phyloP scores from a whole-genome alignment of 1,140 invertebrate genomes.

The Parapsyche elsis region DNA sequence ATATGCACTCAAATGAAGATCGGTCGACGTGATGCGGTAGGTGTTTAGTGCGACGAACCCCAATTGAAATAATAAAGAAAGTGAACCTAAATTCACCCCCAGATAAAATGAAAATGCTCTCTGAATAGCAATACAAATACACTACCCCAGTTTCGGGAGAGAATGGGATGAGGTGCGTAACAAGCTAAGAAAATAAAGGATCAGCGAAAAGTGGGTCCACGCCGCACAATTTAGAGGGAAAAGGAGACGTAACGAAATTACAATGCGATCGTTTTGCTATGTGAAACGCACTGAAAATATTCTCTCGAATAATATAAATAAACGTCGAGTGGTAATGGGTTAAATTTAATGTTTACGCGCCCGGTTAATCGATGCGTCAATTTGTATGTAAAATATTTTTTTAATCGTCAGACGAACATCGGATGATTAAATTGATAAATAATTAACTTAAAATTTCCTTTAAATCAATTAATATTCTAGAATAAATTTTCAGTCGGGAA shows the following conservation, averaged over 20 bases:
- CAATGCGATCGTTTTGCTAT: neutral
- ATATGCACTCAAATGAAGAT: neutral
- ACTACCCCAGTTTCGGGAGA: neutral
- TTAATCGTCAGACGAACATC: too few relatives aligned
- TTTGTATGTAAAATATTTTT: too few relatives aligned
- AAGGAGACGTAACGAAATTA: neutral
- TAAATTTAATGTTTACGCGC: too few relatives aligned
- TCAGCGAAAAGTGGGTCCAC: constrained; percentile 12
- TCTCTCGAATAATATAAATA: too few relatives aligned
- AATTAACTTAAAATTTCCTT: too few relatives aligned
- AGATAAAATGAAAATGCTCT: constrained; percentile 39
- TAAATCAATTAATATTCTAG: too few relatives aligned
- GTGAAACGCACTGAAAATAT: neutral
- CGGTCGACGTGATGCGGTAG: neutral
- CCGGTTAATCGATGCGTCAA: too few relatives aligned
- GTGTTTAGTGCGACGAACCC: constrained; percentile 29
- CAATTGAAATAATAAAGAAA: constrained; percentile 42
- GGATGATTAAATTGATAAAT: too few relatives aligned
- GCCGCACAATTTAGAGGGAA: neutral
- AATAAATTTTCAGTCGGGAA: too few relatives aligned
- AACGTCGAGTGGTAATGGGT: too few relatives aligned
- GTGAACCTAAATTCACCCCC: constrained; percentile 19
- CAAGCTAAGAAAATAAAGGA: constrained; percentile 28
- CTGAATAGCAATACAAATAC: constrained; percentile 38
- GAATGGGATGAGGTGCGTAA: neutral